Base-by-base conservation (phyloP, 2,113 vertebrate species). In the Silurus meridionalis region DNA sequence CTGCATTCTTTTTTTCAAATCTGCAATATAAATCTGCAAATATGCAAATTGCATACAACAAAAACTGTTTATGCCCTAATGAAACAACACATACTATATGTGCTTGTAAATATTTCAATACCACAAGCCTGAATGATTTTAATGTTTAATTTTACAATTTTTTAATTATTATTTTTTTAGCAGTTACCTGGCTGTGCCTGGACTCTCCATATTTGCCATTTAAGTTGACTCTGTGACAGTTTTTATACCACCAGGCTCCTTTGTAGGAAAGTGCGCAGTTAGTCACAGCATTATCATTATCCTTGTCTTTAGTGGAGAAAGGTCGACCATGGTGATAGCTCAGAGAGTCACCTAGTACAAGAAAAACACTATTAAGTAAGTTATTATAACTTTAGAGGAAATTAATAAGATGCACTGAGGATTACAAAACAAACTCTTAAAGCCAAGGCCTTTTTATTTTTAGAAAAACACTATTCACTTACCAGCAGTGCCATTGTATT, bases 211-310 rank as follows among this genome's bases (percentile, higher is more conserved):
- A 99, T 92, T 99, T 99, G 88, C 98, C 98, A 0, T 99, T 99
- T 92, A 99, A 97, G 92, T 99, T 99, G 88, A 97, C 98, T 74
- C 98, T 95, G 90, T 99, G 98, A 92, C 98, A 99, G 93, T 99
- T 99, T 95, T 99, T 99, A 10, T 98, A 99, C 98, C 98, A 99
- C 98, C 98, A 99, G 6, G 98, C 98, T 80, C 98, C 98, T 94
- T 99, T 99, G 94, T 99, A 99, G 4, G 98, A 99, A 94, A 97
- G 94, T 89, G 98, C 98, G 23, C 98, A 99, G 94, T 99, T 99
- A 89, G 98, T 99, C 82, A 99, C 97, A 0, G 98, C 98, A 0
- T 98, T 96, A 2, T 99, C 98, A 0, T 99, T 99, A 94, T 99
- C 98, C 91, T 96, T 95, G 93, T 99, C 98, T 95, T 97, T 96